Conservation (phyloP, 2,888 invertebrate species). For the Oxycera nigricornis region DNA sequence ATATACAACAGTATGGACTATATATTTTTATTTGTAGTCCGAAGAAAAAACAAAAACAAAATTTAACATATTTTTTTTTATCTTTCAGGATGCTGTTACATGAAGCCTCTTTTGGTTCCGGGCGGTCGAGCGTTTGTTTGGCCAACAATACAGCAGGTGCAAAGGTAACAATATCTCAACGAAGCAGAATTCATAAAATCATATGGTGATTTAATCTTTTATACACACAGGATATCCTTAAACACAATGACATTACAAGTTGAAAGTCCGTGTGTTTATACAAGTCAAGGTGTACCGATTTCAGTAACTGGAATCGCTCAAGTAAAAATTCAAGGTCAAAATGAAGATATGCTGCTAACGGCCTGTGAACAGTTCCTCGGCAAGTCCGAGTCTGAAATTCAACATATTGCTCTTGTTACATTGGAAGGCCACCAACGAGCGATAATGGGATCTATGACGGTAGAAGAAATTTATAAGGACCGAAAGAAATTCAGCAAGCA, state of each 20-base stretch:
- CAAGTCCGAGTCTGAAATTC: conserved; percentile 85
- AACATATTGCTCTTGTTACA: conserved; percentile 89
- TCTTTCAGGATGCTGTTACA: conserved; percentile 91
- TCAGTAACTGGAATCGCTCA: conserved; percentile 98
- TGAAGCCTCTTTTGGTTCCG: conserved; percentile 90
- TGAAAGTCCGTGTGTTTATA: conserved; percentile 94
- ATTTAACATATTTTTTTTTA: not conserved
- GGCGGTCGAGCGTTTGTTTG: conserved; percentile 98
- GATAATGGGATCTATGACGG: conserved; percentile 97
- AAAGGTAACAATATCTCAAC: conserved; percentile 65
- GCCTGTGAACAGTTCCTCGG: conserved; percentile 95
- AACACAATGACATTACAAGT: conserved; percentile 98
- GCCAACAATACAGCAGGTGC: conserved; percentile 88
- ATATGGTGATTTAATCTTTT: not conserved
- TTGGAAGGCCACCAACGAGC: conserved; percentile 93
- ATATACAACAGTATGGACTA: too few relatives aligned
- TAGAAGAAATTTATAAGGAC: conserved; percentile 95
- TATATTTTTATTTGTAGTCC: too few relatives aligned
- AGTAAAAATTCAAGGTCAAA: conserved; percentile 82
- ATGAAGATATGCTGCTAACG: conserved; percentile 76
- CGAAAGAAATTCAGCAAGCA: conserved; percentile 94
- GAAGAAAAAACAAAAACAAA: not conserved
- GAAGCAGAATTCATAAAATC: not conserved
- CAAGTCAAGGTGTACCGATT: conserved; percentile 95
- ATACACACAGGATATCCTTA: conserved; percentile 93